phyloP scores from a whole-genome alignment of 2,888 invertebrate genomes.

The Drosophila cracens region DNA sequence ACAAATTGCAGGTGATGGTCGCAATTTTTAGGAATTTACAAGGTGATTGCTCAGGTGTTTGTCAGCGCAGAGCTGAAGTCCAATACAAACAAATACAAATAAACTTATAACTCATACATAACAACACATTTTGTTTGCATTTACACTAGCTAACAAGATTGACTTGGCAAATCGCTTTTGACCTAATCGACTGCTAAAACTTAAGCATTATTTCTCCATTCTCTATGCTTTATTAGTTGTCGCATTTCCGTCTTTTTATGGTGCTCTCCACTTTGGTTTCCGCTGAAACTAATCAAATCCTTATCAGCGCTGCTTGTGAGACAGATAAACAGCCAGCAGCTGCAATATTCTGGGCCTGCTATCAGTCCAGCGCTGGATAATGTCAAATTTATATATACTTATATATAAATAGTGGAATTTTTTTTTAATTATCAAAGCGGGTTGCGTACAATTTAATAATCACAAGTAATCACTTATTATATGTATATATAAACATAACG shows the following conservation, averaged over 20 bases:
- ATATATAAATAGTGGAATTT: not conserved
- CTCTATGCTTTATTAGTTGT: conserved; percentile 16
- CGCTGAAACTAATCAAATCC: conserved; percentile 32
- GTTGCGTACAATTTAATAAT: conserved; percentile 1
- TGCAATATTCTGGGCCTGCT: conserved; percentile 11
- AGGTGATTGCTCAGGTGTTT: conserved; percentile 63
- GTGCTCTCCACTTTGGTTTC: conserved; percentile 26
- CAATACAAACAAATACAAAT: conserved; percentile 8
- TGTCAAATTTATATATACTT: conserved; percentile 2
- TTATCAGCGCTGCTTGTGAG: conserved; percentile 49
- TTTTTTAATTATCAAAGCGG: conserved; percentile 4
- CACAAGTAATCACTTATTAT: not conserved
- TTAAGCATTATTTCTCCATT: not conserved
- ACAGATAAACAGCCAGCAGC: conserved; percentile 49
- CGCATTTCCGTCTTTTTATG: conserved; percentile 49
- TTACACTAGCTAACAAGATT: conserved; percentile 45
- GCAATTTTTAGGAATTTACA: conserved; percentile 50
- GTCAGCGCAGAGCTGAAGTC: conserved; percentile 19
- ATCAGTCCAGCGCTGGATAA: conserved; percentile 48
- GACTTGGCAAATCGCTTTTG: conserved; percentile 9
- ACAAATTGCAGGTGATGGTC: conserved; percentile 40
- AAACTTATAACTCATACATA: conserved; percentile 60
- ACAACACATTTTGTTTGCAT: conserved; percentile 17
- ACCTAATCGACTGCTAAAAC: conserved; percentile 7
- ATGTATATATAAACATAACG: not conserved